These are phyloP conservation scores for Saxicola maurus DNA, from an alignment of 2,797 vertebrate species.

Conservation along the genomic window DNA sequence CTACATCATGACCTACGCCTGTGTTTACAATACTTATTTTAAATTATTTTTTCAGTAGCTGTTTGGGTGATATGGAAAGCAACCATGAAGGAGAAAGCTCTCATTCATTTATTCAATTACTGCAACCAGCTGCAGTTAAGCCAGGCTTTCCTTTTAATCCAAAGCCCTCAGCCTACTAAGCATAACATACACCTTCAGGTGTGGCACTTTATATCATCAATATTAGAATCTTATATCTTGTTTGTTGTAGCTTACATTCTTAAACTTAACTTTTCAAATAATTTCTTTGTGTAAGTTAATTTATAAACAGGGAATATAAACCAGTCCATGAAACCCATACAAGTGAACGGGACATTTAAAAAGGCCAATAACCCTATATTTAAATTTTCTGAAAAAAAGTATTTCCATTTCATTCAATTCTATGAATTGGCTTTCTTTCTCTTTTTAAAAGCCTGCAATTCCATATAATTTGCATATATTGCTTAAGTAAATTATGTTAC, in stretches of 20 bases:
- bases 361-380: not conserved
- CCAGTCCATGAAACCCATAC: not conserved
- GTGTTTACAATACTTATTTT: not conserved
- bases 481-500: not conserved
- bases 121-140: not conserved
- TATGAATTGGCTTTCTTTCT: constrained; percentile 7
- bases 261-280: not conserved
- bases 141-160: not conserved
- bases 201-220: not conserved
- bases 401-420: not conserved
- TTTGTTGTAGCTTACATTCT: not conserved
- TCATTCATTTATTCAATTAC: not conserved
- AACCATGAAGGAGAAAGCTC: not conserved
- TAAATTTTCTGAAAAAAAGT: not conserved
- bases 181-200: not conserved
- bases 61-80: not conserved
- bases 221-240: not conserved
- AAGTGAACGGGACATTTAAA: not conserved
- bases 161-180: not conserved
- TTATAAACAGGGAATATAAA: not conserved
- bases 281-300: not conserved
- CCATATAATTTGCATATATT: not conserved
- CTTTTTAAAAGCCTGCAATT: not conserved
- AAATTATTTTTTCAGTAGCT: not conserved
- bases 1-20: not conserved